Evolutionary conservation across 2,113 vertebrate species (phyloP).

Genomic region (Nanorana parkeri): DNA sequence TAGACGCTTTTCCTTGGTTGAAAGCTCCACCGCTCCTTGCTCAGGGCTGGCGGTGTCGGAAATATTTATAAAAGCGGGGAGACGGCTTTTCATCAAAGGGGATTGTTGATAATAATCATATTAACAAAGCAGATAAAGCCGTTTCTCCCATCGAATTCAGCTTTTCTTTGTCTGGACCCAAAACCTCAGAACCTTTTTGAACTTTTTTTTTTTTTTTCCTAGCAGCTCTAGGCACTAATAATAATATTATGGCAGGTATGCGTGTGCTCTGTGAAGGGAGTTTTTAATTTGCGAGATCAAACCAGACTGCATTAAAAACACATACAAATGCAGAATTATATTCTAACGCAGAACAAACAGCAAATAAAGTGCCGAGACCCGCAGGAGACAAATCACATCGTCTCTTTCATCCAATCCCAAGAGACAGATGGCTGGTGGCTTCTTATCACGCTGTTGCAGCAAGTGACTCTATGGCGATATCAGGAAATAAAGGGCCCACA

Average conservation of each 20-base stretch:
- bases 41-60: not conserved
- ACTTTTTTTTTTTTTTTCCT: conserved; percentile 6
- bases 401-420: too few species aligned
- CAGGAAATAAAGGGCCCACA: too few species aligned
- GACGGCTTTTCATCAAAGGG: conserved; percentile 29
- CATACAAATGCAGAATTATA: too few species aligned
- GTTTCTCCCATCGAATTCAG: conserved; percentile 1
- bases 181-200: conserved; percentile 6
- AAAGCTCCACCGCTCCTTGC: conserved; percentile 6
- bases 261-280: not conserved
- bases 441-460: too few species aligned
- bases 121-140: conserved; percentile 9
- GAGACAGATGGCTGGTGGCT: too few species aligned
- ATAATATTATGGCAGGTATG: conserved; percentile 6
- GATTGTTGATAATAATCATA: conserved; percentile 1
- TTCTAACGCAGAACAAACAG: too few species aligned
- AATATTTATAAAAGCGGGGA: conserved; percentile 5
- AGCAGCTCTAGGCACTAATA: not conserved
- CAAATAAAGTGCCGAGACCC: too few species aligned
- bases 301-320: too few species aligned
- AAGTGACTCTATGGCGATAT: too few species aligned
- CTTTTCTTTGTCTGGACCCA: not conserved
- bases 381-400: too few species aligned
- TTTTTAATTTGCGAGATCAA: too few species aligned
- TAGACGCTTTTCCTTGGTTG: conserved; percentile 42